Percentiles rank a stretch among this genome's conserved stretches.
Evolutionary conservation across 23 tunicate genomes (phyloP).

Genomic region (Phallusia fumigata): DNA sequence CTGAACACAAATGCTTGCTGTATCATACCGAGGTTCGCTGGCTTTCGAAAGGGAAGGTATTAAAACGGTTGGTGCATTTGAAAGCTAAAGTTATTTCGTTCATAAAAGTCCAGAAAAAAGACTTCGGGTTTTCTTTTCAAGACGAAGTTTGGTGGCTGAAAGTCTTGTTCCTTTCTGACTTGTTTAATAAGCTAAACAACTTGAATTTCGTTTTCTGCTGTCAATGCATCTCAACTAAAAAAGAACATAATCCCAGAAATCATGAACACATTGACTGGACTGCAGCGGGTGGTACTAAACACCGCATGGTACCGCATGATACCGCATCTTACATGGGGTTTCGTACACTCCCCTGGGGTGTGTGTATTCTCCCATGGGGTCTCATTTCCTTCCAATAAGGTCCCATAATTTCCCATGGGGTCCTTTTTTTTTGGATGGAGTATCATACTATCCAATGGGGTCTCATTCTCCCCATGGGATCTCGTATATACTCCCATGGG

Average conservation of each 20-base stretch:
- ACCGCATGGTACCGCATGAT: no score
- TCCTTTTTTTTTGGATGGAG: no score
- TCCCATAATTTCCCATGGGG: no score
- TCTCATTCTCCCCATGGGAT: no score
- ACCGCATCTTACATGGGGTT: no score
- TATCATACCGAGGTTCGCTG: conserved; percentile 56
- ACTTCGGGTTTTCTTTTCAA: conserved; percentile 47
- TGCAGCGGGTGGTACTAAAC: no score
- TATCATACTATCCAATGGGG: no score
- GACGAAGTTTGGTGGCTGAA: conserved; percentile 59
- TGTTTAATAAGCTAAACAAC: conserved; percentile 59
- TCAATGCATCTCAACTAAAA: conserved; percentile 45
- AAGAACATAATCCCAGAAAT: conserved; percentile 52
- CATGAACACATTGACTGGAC: conserved; percentile 56
- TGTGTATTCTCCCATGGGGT: no score
- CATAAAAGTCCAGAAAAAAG: conserved; percentile 34
- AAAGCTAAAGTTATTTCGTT: conserved; percentile 46
- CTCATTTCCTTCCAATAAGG: no score
- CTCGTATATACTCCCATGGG: no score
- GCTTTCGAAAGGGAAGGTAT: conserved; percentile 58
- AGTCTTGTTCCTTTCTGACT: conserved; percentile 67
- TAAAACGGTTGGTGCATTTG: conserved; percentile 59
- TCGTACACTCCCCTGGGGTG: no score
- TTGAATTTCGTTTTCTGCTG: conserved; percentile 48
- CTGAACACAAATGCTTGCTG: conserved; percentile 33